A percentile compares a stretch with the other conserved stretches of the same genome.
Conservation (phyloP, 2,888 invertebrate species). For the Patella pellucida region DNA sequence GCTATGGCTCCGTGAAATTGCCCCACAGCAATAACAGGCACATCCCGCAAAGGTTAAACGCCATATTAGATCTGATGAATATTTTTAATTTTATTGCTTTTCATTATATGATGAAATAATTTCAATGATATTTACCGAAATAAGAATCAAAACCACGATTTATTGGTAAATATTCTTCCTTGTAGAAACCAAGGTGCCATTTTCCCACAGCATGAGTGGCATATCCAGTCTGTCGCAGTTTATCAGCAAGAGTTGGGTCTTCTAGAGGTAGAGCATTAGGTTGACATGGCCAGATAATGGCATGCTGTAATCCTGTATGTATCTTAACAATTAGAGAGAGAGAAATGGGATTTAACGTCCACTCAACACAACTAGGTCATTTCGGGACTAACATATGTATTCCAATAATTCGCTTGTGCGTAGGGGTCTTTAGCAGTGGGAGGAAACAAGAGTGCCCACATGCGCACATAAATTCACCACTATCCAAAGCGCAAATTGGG, state of each 20-base stretch:
- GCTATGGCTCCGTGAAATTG: not conserved
- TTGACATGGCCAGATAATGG: constrained; percentile 60
- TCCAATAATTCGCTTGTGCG: no score
- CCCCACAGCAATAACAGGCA: not conserved
- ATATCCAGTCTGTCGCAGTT: constrained; percentile 62
- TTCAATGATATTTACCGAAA: constrained; percentile 63
- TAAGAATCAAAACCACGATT: constrained; percentile 73
- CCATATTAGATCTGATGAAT: no score
- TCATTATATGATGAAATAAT: no score
- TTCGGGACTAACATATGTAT: no score
- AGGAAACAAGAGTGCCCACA: no score
- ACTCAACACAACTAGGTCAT: no score
- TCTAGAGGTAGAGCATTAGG: constrained; percentile 62
- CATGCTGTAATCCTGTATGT: constrained; percentile 63
- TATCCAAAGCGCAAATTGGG: no score
- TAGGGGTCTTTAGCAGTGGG: no score
- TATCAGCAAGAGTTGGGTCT: constrained; percentile 61
- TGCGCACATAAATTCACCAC: no score
- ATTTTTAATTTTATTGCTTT: no score
- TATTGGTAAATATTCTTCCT: constrained; percentile 70
- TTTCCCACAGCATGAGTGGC: constrained; percentile 67
- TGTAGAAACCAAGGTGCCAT: constrained; percentile 74
- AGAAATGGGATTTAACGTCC: no score
- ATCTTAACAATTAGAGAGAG: constrained; percentile 46
- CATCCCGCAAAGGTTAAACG: no score